phyloP scores from a whole-genome alignment of 2,888 invertebrate species.

The Hydraecia micacea region DNA sequence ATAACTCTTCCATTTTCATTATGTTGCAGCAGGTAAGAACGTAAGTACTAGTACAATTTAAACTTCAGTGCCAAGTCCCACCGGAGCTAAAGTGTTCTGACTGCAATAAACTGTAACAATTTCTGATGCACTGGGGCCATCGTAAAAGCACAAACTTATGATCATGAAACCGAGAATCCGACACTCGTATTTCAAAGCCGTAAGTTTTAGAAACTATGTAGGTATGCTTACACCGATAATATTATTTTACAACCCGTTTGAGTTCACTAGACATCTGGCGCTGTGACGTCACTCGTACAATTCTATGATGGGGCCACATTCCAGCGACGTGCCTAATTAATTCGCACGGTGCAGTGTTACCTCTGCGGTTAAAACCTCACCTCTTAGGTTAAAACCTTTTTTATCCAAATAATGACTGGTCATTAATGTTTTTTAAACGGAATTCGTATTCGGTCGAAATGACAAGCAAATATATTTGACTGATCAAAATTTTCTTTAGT shows the following conservation, averaged over 20 bases:
- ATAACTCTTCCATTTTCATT: constrained; percentile 19
- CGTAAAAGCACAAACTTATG: constrained; percentile 30
- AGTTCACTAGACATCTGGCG: background rate
- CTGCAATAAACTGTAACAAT: constrained; percentile 39
- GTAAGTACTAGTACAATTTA: constrained; percentile 11
- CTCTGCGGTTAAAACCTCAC: no score
- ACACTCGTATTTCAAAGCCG: constrained; percentile 1
- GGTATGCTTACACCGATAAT: background rate
- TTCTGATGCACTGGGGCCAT: constrained; percentile 26
- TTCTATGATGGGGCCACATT: no score
- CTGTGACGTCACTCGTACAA: background rate
- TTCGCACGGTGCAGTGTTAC: no score
- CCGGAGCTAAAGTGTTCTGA: constrained; percentile 23
- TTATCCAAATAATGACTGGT: no score
- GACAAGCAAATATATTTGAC: no score
- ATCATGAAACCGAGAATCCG: constrained; percentile 3
- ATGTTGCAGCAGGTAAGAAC: constrained; percentile 5
- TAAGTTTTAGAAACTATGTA: background rate
- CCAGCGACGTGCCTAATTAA: no score
- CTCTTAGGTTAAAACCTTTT: no score
- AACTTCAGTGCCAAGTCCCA: constrained; percentile 12
- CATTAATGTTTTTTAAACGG: no score
- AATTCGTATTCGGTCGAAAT: no score
- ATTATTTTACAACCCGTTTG: background rate
- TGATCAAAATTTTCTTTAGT: no score